Evolutionary conservation across 2,113 vertebrate genomes (phyloP).

Genomic region (Leiothrix lutea): DNA sequence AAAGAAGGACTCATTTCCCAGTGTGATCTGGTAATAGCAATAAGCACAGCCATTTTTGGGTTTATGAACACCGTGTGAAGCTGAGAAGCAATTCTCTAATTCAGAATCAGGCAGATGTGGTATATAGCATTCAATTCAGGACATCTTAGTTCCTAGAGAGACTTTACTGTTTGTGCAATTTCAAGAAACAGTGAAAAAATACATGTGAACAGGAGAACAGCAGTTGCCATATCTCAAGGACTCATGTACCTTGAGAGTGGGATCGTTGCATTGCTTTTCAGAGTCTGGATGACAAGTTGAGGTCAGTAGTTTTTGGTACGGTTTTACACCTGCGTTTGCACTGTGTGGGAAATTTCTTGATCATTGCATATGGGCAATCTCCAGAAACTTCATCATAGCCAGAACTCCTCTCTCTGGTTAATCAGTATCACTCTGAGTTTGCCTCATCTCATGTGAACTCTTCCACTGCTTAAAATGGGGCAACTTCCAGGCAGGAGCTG

Average conservation of each 20-base stretch:
- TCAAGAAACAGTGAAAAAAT: not conserved
- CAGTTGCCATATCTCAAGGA: not conserved
- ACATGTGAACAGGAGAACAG: accelerated
- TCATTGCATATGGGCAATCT: not conserved
- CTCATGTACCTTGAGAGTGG: not conserved
- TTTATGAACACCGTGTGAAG: not conserved
- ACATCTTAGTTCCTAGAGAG: not conserved
- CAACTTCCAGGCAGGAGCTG: not conserved
- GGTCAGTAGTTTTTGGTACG: not conserved
- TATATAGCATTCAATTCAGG: not conserved
- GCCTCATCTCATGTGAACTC: not conserved
- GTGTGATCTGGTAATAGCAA: not conserved
- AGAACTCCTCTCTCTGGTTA: not conserved
- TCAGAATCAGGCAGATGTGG: not conserved
- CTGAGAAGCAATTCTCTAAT: not conserved
- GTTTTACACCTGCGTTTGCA: not conserved
- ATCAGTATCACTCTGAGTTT: not conserved
- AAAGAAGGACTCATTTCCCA: not conserved
- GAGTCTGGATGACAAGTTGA: not conserved
- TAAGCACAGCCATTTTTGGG: not conserved
- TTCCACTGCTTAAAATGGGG: not conserved
- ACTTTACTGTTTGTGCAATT: not conserved
- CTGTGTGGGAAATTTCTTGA: not conserved
- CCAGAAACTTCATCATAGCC: not conserved
- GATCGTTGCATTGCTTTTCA: not conserved